Base-by-base conservation (phyloP, 1,140 invertebrate species). In the Capitella teleta region DNA sequence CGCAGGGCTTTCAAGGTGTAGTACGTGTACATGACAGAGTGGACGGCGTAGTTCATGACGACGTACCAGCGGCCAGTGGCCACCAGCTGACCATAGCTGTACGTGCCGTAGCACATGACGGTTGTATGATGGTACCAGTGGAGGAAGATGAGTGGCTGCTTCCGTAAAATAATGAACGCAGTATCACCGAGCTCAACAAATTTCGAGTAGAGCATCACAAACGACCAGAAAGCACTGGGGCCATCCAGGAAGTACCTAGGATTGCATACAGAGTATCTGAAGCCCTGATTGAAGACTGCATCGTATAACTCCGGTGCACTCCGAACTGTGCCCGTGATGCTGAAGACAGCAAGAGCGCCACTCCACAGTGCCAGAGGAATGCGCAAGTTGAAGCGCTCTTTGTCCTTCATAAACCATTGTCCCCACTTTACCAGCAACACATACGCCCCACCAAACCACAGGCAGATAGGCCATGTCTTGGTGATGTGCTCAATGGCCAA, bases 21-120 rank as follows among this genome's bases (percentile, higher is more conserved):
- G 73, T 98, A 98, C 2, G 86, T 82, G 74, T 98, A 98, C 95
- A 98, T 98, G 56, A 95, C 77, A 53, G 90, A 87, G 74, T 98
- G 95, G 21, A 98, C 92, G 57, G 83, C 85, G 72, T 92, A 98
- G 74, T 98, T 98, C 86, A 98, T 95, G n/a, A 91, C 87, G 63
- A 97, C 87, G 72, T 94, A 98, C 93, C 94, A 98, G 43, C 66
- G 55, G 16, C 68, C 94, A 5, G 89, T 87, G n/a, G 91, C 85
- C 12, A 90, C 94, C 75, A 93, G 92, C 67, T 97, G 90, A 12
- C 86, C 85, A 73, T 95, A 97, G 4, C 87, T 91, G 75, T 93
- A 97, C 94, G 93, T 98, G 3, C 86, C 86, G 74, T 97, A 98
- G 21, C 97, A 78, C 21, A 98, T 78, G 4, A 81, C 80, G 21